phyloP scores from a whole-genome alignment of 2,797 vertebrate species.

The Chiloscyllium punctatum region DNA sequence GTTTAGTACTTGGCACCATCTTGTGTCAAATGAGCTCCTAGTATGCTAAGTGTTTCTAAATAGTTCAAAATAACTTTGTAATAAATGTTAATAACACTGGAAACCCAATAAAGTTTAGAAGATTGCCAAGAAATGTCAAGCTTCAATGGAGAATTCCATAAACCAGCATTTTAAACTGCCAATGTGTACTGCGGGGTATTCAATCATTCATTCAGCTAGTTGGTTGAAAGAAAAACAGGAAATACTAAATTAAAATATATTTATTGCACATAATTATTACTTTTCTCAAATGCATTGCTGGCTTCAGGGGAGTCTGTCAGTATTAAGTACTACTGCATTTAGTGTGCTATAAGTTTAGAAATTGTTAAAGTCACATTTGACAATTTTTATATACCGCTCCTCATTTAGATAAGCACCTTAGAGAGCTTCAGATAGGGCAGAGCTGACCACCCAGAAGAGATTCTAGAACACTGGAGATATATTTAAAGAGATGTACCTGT shows the following conservation, averaged over 20 bases:
- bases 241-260: constrained; percentile 34
- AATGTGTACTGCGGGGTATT: background rate
- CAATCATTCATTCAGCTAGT: constrained; percentile 29
- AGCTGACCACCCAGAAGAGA: background rate
- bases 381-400: background rate
- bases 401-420: background rate
- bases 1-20: background rate
- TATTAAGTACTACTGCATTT: background rate
- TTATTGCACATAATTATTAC: constrained; percentile 22
- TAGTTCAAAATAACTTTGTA: constrained; percentile 20
- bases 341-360: background rate
- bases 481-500: background rate
- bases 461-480: background rate
- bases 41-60: constrained; percentile 24
- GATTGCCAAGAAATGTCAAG: constrained; percentile 21
- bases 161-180: constrained; percentile 10
- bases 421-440: background rate
- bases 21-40: background rate
- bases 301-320: background rate
- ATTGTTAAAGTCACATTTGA: background rate
- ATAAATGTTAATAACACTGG: background rate
- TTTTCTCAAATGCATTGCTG: constrained; percentile 20
- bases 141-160: constrained; percentile 11
- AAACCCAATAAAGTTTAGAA: constrained; percentile 1
- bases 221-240: constrained; percentile 27